Percentiles rank a stretch among this genome's conserved stretches.
These are phyloP conservation scores for Eupithecia dodoneata DNA, from an alignment of 2,888 invertebrate species.

Conservation along the genomic window DNA sequence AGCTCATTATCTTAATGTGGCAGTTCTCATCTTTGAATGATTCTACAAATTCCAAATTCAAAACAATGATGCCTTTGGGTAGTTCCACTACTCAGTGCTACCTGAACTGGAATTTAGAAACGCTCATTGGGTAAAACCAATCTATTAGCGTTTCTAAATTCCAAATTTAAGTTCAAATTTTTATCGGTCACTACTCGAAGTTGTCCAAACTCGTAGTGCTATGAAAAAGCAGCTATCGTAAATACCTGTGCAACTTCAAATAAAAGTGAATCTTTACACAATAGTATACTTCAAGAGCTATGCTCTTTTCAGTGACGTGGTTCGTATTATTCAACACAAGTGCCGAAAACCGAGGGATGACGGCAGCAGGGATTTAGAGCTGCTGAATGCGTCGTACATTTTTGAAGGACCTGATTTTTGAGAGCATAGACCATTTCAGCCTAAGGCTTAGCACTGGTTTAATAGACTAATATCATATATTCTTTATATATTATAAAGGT, in stretches of 20 bases:
- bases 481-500: too few relatives aligned
- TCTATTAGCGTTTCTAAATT: too few relatives aligned
- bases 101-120: too few relatives aligned
- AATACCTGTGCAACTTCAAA: background rate
- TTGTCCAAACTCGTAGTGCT: too few relatives aligned
- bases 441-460: background rate
- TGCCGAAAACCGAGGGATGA: constrained; percentile 38
- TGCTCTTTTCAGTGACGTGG: constrained; percentile 15
- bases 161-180: too few relatives aligned
- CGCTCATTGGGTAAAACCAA: too few relatives aligned
- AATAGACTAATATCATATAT: background rate
- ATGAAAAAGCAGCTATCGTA: background rate
- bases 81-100: too few relatives aligned
- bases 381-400: constrained; percentile 32
- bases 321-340: constrained; percentile 38
- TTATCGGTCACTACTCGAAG: too few relatives aligned
- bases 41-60: too few relatives aligned
- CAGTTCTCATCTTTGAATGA: too few relatives aligned
- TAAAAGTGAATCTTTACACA: background rate
- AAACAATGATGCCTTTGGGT: too few relatives aligned
- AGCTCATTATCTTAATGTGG: too few relatives aligned
- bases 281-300: background rate
- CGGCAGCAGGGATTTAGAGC: constrained; percentile 30
- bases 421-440: background rate
- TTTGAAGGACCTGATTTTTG: background rate